These are phyloP conservation scores for Mystacides longicornis DNA, from an alignment of 2,888 invertebrate genomes.

Conservation along the genomic window DNA sequence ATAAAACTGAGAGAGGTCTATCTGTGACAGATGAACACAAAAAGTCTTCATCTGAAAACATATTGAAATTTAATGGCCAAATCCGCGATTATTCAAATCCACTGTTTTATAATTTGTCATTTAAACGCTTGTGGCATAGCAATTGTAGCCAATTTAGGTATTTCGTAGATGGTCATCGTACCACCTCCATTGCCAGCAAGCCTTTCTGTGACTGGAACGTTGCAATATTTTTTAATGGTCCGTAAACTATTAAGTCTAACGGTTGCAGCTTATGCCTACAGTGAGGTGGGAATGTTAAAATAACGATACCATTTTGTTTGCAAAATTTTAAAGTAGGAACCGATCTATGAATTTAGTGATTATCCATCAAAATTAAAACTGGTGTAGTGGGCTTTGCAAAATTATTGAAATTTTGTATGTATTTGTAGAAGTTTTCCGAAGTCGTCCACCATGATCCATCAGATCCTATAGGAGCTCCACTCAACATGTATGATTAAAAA, in stretches of 20 bases:
- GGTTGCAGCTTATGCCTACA: constrained; percentile 3
- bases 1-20: constrained; percentile 5
- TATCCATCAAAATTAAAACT: constrained; percentile 1
- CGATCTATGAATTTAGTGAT: neutral
- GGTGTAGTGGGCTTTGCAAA: neutral
- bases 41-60: constrained; percentile 7
- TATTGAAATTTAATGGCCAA: neutral
- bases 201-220: neutral
- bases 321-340: neutral
- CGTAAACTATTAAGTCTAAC: neutral
- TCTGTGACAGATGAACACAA: neutral
- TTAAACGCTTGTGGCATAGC: neutral
- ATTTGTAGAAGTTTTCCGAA: too few relatives aligned
- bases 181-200: constrained; percentile 4
- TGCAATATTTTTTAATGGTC: constrained; percentile 3
- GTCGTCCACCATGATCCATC: constrained; percentile 3
- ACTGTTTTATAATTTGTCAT: neutral
- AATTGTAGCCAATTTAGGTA: constrained; percentile 5
- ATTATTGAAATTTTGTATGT: neutral
- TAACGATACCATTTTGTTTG: neutral
- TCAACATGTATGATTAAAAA: constrained; percentile 2
- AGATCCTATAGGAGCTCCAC: too few relatives aligned
- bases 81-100: constrained; percentile 5
- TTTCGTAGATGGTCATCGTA: constrained; percentile 5
- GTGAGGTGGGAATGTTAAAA: constrained; percentile 4